Evolutionary conservation across 1,140 invertebrate genomes (phyloP).

Genomic region (Danaus plexippus): DNA sequence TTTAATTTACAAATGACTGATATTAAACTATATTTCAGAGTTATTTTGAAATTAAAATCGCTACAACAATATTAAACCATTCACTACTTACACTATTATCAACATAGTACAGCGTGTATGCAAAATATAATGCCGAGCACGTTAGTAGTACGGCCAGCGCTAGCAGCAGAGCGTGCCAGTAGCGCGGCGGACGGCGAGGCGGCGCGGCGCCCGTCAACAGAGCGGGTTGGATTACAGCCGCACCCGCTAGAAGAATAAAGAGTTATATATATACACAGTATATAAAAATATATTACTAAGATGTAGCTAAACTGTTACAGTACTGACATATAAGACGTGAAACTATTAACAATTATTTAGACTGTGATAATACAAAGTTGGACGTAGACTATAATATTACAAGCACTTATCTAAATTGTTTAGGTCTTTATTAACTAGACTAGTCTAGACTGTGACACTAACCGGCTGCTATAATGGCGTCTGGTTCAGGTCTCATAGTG

Average conservation of each 20-base stretch:
- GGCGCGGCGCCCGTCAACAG: slow-evolving; percentile 39
- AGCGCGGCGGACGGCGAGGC: slow-evolving; percentile 12
- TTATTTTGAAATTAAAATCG: no score
- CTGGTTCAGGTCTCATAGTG: slow-evolving; percentile 37
- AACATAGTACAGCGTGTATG: slow-evolving; percentile 35
- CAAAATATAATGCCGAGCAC: slow-evolving; percentile 39
- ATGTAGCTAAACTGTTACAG: no score
- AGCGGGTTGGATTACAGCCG: slow-evolving; percentile 56
- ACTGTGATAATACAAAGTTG: no score
- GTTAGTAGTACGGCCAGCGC: slow-evolving; percentile 32
- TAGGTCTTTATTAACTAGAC: no score
- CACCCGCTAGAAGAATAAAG: slow-evolving; percentile 28
- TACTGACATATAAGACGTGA: no score
- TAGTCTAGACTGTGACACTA: slow-evolving; percentile 5
- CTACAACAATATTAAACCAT: no score
- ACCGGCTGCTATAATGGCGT: slow-evolving; percentile 50
- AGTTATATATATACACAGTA: not conserved
- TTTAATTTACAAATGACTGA: no score
- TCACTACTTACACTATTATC: no score
- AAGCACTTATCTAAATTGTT: no score
- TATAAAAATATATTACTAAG: no score
- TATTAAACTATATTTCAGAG: not conserved
- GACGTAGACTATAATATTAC: no score
- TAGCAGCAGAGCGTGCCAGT: slow-evolving; percentile 27
- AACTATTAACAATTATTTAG: no score